Base-by-base conservation (phyloP, 2,797 vertebrate species). In the Sciaenops ocellatus region DNA sequence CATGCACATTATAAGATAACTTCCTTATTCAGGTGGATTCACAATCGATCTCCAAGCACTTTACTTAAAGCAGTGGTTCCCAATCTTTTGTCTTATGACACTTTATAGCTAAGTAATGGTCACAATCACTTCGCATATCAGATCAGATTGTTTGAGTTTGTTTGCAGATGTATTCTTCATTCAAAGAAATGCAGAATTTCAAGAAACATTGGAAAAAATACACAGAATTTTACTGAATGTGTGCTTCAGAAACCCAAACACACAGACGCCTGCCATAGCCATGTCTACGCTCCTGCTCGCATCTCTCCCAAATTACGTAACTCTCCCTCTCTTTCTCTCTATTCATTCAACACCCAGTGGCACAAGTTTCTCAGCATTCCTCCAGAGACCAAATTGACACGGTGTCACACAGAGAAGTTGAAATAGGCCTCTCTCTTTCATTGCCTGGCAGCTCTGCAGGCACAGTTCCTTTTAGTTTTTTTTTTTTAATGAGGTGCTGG, bases 311-410 rank as follows among this genome's bases (percentile, higher is more conserved):
- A 2, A 34, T 77, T 66, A 65, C 15, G 8, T 60, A 65, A 47
- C 15, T 47, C n/a, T 54, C 72, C 28, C 17, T 47, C 3, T 59
- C 41, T 56, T 22, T 52, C 18, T 63, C 38, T 51, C 11, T 61
- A 3, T 60, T 18, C 7, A 17, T 9, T 24, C 44, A 52, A 0
- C 13, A 61, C 1, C 22, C 28, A 1, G 10, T 2, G 11, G 47
- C 52, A 3, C 83, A 54, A 2, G 81, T 84, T 83, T 50, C 64
- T n/a, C 64, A 42, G 67, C 82, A 83, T 86, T 87, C 51, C 66
- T 54, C 5, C 48, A 13, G 5, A 69, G 4, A 20, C 24, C 26
- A 18, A 22, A 26, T 1, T 9, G 9, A 12, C 15, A 55, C 0
- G 1, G n/a, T 50, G 16, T 30, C 3, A 5, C 10, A 22, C 1